phyloP scores from a whole-genome alignment of 2,113 vertebrate genomes.

The Empidonax alnorum region DNA sequence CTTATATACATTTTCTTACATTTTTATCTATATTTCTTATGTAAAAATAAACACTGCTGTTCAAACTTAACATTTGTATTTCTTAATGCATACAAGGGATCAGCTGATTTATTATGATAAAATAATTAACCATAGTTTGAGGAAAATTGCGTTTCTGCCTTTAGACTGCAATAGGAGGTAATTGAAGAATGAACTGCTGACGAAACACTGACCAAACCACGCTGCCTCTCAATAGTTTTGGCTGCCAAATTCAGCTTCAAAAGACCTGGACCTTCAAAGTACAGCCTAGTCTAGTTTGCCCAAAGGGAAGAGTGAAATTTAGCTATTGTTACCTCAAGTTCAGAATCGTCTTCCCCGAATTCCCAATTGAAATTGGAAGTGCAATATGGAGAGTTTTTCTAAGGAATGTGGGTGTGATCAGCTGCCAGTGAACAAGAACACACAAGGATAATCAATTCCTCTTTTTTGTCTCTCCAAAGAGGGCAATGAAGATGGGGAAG shows the following conservation, averaged over 20 bases:
- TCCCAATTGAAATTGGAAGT: background rate
- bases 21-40: background rate
- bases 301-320: accelerated
- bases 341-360: background rate
- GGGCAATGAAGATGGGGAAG: background rate
- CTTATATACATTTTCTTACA: background rate
- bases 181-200: background rate
- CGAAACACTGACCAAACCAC: background rate
- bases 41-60: background rate
- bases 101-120: background rate
- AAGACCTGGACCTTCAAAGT: background rate
- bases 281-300: background rate
- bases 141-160: background rate
- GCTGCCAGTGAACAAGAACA: background rate
- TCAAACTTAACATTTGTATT: background rate
- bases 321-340: background rate
- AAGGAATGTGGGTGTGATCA: background rate
- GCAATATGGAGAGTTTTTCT: background rate
- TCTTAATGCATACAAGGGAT: background rate
- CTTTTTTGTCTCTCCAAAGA: background rate
- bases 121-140: background rate
- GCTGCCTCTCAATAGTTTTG: background rate
- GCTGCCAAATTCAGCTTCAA: background rate
- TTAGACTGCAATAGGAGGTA: background rate
- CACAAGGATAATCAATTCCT: background rate